These are phyloP conservation scores for Drosophila tropicalis DNA, from an alignment of 1,140 invertebrate species.

Conservation along the genomic window DNA sequence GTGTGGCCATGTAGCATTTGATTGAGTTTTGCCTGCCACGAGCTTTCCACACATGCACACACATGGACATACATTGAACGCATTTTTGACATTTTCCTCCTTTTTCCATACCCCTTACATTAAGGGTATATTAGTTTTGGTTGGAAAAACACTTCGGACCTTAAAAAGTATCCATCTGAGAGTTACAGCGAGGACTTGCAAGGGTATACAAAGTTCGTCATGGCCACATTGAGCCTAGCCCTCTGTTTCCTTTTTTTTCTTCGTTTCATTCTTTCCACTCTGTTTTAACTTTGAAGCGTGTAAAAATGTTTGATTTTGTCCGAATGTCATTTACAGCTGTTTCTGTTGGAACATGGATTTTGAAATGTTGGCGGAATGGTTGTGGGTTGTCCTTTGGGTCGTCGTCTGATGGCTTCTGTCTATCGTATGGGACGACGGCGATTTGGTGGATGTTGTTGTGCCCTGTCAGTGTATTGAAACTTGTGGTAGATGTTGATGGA, in stretches of 20 bases:
- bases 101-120: not conserved
- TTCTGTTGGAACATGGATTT: conserved; percentile 33
- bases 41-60: conserved; percentile 55
- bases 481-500: not conserved
- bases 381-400: not conserved
- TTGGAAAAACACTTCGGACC: too few species aligned
- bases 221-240: too few species aligned
- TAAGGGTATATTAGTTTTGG: too few species aligned
- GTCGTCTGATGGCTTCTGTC: not conserved
- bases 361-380: conserved; percentile 8
- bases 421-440: not conserved
- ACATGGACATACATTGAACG: conserved; percentile 31
- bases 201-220: too few species aligned
- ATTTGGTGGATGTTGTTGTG: conserved; percentile 3
- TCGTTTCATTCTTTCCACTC: conserved; percentile 32
- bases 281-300: conserved; percentile 69
- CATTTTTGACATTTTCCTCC: conserved; percentile 69
- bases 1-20: conserved; percentile 72
- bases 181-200: too few species aligned
- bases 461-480: not conserved
- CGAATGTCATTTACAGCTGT: conserved; percentile 79
- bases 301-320: conserved; percentile 80
- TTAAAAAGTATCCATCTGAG: too few species aligned
- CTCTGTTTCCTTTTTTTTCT: conserved; percentile 2
- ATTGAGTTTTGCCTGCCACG: conserved; percentile 69